These are phyloP conservation scores for Diplodus sargus DNA, from an alignment of 2,797 vertebrate genomes.

Conservation along the genomic window DNA sequence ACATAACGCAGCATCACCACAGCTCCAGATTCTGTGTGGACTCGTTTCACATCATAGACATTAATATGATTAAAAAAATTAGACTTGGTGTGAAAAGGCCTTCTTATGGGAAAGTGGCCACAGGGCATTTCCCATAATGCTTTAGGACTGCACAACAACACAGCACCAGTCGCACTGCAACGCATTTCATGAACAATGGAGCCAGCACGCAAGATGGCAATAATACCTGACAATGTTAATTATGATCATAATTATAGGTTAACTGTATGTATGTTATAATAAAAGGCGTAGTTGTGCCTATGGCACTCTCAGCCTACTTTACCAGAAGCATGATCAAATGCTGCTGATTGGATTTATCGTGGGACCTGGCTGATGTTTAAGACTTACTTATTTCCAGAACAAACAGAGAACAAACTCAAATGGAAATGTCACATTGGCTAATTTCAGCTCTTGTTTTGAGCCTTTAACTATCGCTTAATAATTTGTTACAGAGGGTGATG, in stretches of 20 bases:
- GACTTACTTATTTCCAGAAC: slow-evolving; percentile 1
- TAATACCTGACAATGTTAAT: neutral
- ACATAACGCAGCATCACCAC: neutral
- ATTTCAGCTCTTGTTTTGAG: slow-evolving; percentile 25
- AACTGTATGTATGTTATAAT: neutral
- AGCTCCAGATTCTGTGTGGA: neutral
- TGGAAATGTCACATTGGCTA: slow-evolving; percentile 9
- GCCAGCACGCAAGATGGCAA: neutral
- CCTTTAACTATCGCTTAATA: slow-evolving; percentile 2
- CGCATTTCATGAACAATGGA: neutral
- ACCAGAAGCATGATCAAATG: slow-evolving; percentile 9
- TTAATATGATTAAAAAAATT: neutral
- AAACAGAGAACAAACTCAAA: slow-evolving; percentile 14
- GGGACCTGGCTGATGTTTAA: neutral
- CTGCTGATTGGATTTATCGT: slow-evolving; percentile 7
- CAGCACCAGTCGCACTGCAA: neutral
- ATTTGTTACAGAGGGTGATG: slow-evolving; percentile 19
- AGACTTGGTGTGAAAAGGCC: neutral
- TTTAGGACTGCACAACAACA: neutral
- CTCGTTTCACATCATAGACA: neutral
- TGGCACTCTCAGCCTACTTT: neutral
- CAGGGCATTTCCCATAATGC: neutral
- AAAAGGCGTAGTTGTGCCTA: neutral
- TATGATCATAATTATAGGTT: slow-evolving; percentile 19
- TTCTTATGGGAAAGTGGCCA: neutral